Evolutionary conservation across 2,797 vertebrate genomes (phyloP), one percentile per base, ranked within the genome.

Genomic region (Decapterus maruadsi): DNA sequence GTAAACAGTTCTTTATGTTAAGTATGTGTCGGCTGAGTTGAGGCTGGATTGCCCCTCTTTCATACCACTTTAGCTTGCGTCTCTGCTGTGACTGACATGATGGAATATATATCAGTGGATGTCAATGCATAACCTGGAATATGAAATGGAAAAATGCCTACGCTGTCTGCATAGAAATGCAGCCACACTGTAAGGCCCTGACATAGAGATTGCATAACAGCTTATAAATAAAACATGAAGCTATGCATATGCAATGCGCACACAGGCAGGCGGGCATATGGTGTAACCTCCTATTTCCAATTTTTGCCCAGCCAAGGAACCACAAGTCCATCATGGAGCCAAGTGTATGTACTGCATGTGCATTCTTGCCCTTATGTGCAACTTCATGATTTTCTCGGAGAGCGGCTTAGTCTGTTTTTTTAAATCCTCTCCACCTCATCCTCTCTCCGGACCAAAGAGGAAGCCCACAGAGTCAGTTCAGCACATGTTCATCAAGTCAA

Each of bases 141-240:
- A 73, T 75, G 66, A 90, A 85, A 82, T 83, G 57, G n/a, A 58
- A 77, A 75, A 72, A 50, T 13, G 40, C 36, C 50, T 75, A 16
- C 72, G 67, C 86, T 69, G 84, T 89, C 81, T 87, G 89, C 84
- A 88, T 78, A 78, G 46, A 85, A 86, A 90, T 89, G 71, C 69
- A 80, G 70, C 61, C 70, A 34, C 75, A 83, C 81, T 86, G 82
- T 82, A 82, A 86, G 67, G 68, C 72, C 64, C 80, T 89, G 85
- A 87, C 88, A 86, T 72, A 77, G 79, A 66, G 81, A 91, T 92
- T 93, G 84, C 90, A 91, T 92, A 93, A 93, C 86, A 77, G 75
- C 67, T 92, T 79, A 92, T 94, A 51, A 86, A 93, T 94, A 86
- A 94, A 87, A 88, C 91, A 93, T 90, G 5, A 68, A 55, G 56